Percentiles rank a stretch among this genome's conserved stretches.
phyloP scores from a whole-genome alignment of 1,140 invertebrate genomes.

The Leptinotarsa texana region DNA sequence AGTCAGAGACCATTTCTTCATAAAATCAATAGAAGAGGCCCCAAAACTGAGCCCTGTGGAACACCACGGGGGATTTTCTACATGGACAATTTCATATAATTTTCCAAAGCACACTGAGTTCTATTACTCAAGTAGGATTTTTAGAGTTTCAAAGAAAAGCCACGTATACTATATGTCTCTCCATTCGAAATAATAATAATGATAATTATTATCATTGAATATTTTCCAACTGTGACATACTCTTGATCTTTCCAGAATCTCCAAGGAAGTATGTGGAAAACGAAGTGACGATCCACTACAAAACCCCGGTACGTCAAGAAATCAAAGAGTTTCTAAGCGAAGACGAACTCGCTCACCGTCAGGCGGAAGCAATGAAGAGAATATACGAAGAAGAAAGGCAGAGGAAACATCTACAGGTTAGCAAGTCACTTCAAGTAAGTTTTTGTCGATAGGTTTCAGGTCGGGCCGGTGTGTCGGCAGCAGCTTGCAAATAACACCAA shows the following conservation, averaged over 20 bases:
- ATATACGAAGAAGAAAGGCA: conserved; percentile 86
- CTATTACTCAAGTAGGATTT: too few species aligned
- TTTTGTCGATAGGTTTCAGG: conserved; percentile 30
- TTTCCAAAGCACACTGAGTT: too few species aligned
- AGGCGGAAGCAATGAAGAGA: conserved; percentile 87
- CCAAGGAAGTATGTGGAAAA: conserved; percentile 85
- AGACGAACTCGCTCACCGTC: conserved; percentile 79
- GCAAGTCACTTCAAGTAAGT: conserved; percentile 49
- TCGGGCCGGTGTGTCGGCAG: conserved; percentile 30
- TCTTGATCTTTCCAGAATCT: conserved; percentile 65
- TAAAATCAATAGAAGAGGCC: too few species aligned
- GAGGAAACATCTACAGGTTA: conserved; percentile 81
- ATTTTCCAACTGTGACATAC: not conserved
- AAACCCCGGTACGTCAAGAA: conserved; percentile 81
- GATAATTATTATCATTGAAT: not conserved
- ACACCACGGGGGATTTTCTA: too few species aligned
- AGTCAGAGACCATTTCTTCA: too few species aligned
- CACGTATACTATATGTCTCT: too few species aligned
- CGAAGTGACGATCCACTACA: conserved; percentile 92
- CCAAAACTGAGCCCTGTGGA: too few species aligned
- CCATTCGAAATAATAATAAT: too few species aligned
- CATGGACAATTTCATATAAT: too few species aligned
- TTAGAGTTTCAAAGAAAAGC: too few species aligned
- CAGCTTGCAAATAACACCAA: not conserved
- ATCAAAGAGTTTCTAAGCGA: conserved; percentile 80